Percentiles rank a stretch among this genome's conserved stretches.
Evolutionary conservation across 2,797 vertebrate genomes (phyloP).

Genomic region (Pseudopleuronectes americanus): DNA sequence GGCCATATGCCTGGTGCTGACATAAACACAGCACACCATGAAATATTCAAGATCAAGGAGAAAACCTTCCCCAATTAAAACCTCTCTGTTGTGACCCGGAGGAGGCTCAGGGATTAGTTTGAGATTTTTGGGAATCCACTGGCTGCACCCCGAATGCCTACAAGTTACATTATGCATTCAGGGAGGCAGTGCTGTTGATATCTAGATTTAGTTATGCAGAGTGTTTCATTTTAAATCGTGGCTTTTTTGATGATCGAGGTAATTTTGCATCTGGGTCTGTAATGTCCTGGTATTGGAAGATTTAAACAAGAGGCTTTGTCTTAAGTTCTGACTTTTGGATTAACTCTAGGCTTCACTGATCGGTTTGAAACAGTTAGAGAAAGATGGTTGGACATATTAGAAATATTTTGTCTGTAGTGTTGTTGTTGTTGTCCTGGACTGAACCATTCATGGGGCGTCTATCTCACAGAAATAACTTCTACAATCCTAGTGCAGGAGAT

Average conservation of each 20-base stretch:
- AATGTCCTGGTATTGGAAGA: slow-evolving; percentile 31
- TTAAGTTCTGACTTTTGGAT: not conserved
- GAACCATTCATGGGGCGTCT: no score
- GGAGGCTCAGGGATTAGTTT: slow-evolving; percentile 59
- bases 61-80: slow-evolving; percentile 67
- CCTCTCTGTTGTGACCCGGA: slow-evolving; percentile 57
- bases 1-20: slow-evolving; percentile 55
- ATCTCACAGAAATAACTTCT: no score
- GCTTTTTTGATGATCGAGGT: slow-evolving; percentile 31
- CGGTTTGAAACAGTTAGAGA: not conserved
- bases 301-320: slow-evolving; percentile 27
- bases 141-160: slow-evolving; percentile 16
- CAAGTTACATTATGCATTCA: slow-evolving; percentile 23
- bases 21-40: slow-evolving; percentile 58
- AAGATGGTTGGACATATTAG: no score
- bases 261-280: slow-evolving; percentile 30
- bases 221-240: slow-evolving; percentile 14
- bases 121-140: slow-evolving; percentile 45
- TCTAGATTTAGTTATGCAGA: slow-evolving; percentile 24
- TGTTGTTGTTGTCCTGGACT: no score
- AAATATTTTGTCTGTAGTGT: no score
- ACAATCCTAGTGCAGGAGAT: no score
- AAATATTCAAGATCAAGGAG: slow-evolving; percentile 76
- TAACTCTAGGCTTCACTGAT: no score
- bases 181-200: no score